Evolutionary conservation across 1,140 invertebrate species (phyloP), one percentile per base, ranked within the genome.

Genomic region (Drosophila serrata): DNA sequence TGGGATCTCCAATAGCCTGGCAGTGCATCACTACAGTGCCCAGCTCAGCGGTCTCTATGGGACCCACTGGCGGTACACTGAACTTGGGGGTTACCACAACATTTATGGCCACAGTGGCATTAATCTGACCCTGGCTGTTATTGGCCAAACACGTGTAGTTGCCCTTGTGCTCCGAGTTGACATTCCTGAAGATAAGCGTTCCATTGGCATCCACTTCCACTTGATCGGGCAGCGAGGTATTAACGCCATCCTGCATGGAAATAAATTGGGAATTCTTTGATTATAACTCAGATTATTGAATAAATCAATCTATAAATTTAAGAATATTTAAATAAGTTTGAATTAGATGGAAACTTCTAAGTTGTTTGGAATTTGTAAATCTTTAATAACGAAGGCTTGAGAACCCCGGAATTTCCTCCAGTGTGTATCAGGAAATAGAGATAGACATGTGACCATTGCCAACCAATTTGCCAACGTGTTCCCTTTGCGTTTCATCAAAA

Each of bases 71-170:
- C 2, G 94, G 93, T 7, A 96, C 94, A 35, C 93, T 94, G 75
- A 98, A 97, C 80, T 95, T 95, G 9, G 97, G 97, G 45, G 98
- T 96, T 79, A 99, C 96, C 55, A 98, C 96, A 82, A 99, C 97
- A 93, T 97, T 97, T 49, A 99, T 95, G 48, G 94, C 95, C 60
- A 99, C 98, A 0, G 97, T 97, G 60, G 96, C 95, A 91, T 97
- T 97, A 68, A 99, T 99, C 60, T 95, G 94, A 8, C 96, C 96
- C 91, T 98, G 96, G 5, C 94, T 94, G 87, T 96, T 97, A 12
- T 94, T 95, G 0, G 98, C 98, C 13, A 96, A 93, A 79, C 97
- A 97, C 1, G 95, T 96, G 85, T 97, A 97, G 72, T 95, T 95
- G 8, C 98, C 98, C 65, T 95, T 95, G 93, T 99, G 97, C 13